Evolutionary conservation across 2,888 invertebrate genomes (phyloP).

Genomic region (Polyploca ridens): DNA sequence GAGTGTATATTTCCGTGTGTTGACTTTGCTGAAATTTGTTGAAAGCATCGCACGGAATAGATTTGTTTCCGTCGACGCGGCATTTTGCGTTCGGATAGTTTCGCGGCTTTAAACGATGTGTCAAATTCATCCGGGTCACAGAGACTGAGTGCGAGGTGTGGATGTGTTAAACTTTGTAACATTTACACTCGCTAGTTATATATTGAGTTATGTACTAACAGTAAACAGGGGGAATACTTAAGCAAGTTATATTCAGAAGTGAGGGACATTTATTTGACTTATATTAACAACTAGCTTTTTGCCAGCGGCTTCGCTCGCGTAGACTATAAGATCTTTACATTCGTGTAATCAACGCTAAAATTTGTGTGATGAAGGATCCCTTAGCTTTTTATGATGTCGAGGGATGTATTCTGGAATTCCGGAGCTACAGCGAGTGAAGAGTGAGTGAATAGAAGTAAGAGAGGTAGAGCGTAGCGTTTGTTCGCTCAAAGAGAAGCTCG

Average conservation of each 20-base stretch:
- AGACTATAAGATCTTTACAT: too few species aligned
- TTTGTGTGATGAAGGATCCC: too few species aligned
- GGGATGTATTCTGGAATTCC: too few species aligned
- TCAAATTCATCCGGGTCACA: slow-evolving; percentile 1
- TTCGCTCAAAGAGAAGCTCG: too few species aligned
- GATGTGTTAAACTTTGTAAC: neutral
- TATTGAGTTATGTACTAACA: too few species aligned
- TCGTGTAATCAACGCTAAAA: too few species aligned
- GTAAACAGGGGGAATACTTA: neutral
- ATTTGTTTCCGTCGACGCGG: slow-evolving; percentile 21
- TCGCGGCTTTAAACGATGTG: slow-evolving; percentile 14
- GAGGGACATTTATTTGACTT: neutral
- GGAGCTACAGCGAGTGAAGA: too few species aligned
- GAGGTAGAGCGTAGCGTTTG: too few species aligned
- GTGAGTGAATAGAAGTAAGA: too few species aligned
- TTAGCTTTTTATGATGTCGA: too few species aligned
- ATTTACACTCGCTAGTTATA: neutral
- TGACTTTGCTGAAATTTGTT: slow-evolving; percentile 13
- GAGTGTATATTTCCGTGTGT: slow-evolving; percentile 7
- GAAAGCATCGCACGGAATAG: slow-evolving; percentile 14
- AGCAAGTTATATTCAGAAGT: neutral
- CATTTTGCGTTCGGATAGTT: slow-evolving; percentile 13
- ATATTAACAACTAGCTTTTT: too few species aligned
- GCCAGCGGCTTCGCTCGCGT: too few species aligned
- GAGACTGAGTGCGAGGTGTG: neutral